These are phyloP conservation scores for Apus apus DNA, from an alignment of 2,113 vertebrate species.

Conservation along the genomic window DNA sequence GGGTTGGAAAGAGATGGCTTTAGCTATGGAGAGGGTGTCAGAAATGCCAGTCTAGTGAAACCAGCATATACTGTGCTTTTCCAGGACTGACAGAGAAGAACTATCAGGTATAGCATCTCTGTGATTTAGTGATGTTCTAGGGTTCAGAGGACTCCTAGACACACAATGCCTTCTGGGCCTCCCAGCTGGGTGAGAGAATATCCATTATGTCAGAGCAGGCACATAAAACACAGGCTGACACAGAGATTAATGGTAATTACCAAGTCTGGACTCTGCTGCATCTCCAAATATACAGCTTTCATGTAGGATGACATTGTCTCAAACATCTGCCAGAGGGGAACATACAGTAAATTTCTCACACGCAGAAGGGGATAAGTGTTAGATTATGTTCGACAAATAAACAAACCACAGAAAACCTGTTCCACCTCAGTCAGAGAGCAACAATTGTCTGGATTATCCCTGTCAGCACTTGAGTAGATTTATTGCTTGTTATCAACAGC, in stretches of 20 bases:
- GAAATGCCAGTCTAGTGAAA: background rate
- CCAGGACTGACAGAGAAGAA: background rate
- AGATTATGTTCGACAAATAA: constrained; percentile 45
- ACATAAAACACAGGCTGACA: constrained; percentile 53
- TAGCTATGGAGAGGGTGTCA: background rate
- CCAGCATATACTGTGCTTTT: background rate
- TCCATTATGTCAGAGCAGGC: constrained; percentile 5
- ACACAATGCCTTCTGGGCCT: constrained; percentile 16
- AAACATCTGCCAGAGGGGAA: constrained; percentile 50
- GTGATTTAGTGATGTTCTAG: constrained; percentile 1
- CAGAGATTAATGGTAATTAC: constrained; percentile 37
- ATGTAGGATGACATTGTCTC: constrained; percentile 42
- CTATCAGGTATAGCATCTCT: background rate
- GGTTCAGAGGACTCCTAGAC: background rate
- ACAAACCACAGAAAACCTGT: constrained; percentile 42
- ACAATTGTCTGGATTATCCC: constrained; percentile 29
- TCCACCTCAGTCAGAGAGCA: constrained; percentile 26
- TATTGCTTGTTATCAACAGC: constrained; percentile 54
- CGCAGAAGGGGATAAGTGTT: background rate
- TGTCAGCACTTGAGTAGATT: constrained; percentile 50
- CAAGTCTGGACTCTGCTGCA: constrained; percentile 1
- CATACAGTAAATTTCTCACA: constrained; percentile 39
- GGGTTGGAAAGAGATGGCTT: background rate
- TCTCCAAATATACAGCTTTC: constrained; percentile 41
- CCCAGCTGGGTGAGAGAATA: constrained; percentile 5